phyloP scores from a whole-genome alignment of 1,140 invertebrate species.

The Teleopsis dalmanni region DNA sequence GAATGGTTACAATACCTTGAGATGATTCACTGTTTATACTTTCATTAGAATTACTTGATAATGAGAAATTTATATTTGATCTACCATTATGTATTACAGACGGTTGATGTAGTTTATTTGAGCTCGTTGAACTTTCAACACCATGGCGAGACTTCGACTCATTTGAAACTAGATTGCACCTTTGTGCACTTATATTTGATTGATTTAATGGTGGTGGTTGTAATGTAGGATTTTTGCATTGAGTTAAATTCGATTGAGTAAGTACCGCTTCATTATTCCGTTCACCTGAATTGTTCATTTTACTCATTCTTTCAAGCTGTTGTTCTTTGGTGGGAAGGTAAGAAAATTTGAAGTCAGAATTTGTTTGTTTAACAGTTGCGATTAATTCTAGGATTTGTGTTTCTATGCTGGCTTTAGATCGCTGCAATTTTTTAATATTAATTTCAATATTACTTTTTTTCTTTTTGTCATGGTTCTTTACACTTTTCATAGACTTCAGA shows the following conservation, averaged over 20 bases:
- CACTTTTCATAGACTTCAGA: slow-evolving; percentile 29
- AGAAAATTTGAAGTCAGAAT: slow-evolving; percentile 38
- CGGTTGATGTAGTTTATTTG: too few relatives aligned
- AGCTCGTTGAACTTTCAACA: too few relatives aligned
- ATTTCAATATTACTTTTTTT: slow-evolving; percentile 37
- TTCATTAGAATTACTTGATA: too few relatives aligned
- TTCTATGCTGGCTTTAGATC: slow-evolving; percentile 39
- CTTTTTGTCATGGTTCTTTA: slow-evolving; percentile 40
- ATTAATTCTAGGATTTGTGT: slow-evolving; percentile 37
- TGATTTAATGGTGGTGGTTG: not conserved
- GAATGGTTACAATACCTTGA: slow-evolving; percentile 66
- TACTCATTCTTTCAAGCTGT: slow-evolving; percentile 31
- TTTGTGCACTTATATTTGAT: not conserved
- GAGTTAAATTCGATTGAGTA: too few relatives aligned
- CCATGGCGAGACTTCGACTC: too few relatives aligned
- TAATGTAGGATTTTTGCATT: too few relatives aligned
- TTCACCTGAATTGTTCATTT: slow-evolving; percentile 25
- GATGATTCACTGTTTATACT: slow-evolving; percentile 31
- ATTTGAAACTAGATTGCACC: too few relatives aligned
- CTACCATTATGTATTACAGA: too few relatives aligned
- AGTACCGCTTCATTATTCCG: not conserved
- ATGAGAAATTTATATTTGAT: not conserved
- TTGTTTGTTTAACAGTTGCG: slow-evolving; percentile 37
- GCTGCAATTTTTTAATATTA: slow-evolving; percentile 40
- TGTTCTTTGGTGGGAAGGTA: slow-evolving; percentile 42